These are phyloP conservation scores for Acronicta psi DNA, from an alignment of 2,888 invertebrate genomes.

Conservation along the genomic window DNA sequence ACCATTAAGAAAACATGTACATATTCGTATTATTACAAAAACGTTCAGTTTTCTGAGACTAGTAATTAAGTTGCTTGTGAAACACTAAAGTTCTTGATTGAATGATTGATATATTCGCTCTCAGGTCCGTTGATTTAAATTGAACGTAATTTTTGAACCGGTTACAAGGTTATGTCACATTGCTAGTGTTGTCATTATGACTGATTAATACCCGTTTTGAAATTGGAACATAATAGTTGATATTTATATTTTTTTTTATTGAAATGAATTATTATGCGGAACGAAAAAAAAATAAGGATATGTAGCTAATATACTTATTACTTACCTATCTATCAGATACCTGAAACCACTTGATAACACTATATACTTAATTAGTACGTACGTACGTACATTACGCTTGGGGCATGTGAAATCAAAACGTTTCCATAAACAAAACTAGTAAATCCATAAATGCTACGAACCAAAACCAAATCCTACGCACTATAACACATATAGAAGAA, in stretches of 20 bases:
- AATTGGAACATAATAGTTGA: slow-evolving; percentile 13
- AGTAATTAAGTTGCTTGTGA: slow-evolving; percentile 25
- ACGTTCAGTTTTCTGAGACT: slow-evolving; percentile 14
- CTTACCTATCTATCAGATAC: no score
- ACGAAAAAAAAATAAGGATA: no score
- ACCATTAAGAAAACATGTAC: slow-evolving; percentile 18
- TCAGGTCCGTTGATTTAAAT: slow-evolving; percentile 44
- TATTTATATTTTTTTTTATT: slow-evolving; percentile 2
- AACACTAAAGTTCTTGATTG: slow-evolving; percentile 20
- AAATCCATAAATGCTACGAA: slow-evolving; percentile 11
- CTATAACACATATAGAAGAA: slow-evolving; percentile 38
- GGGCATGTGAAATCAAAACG: neutral
- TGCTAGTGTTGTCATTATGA: slow-evolving; percentile 11
- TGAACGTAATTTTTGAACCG: slow-evolving; percentile 3
- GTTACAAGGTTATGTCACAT: slow-evolving; percentile 39
- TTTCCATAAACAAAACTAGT: neutral
- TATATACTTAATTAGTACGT: no score
- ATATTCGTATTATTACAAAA: slow-evolving; percentile 32
- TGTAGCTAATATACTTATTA: no score
- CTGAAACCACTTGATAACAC: no score
- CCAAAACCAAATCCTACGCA: slow-evolving; percentile 28
- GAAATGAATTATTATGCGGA: neutral
- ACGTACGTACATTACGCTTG: neutral
- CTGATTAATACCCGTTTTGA: slow-evolving; percentile 22
- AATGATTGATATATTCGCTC: slow-evolving; percentile 34